phyloP scores from a whole-genome alignment of 1,140 invertebrate genomes.

The Halesus radiatus region DNA sequence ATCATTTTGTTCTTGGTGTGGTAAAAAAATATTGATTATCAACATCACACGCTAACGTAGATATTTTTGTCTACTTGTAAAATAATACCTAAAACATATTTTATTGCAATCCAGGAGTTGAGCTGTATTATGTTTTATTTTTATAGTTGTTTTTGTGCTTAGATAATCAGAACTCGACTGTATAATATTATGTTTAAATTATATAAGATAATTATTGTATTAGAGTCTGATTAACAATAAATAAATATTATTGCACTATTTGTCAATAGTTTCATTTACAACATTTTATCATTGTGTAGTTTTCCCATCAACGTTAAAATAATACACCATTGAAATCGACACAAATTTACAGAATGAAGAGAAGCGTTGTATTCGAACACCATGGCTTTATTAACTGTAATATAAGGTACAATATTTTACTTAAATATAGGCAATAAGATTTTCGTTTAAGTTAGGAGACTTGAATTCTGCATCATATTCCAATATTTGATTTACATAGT shows the following conservation, averaged over 20 bases:
- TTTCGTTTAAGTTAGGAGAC: slow-evolving; percentile 18
- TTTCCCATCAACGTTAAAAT: neutral
- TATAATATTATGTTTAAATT: too few relatives aligned
- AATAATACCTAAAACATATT: too few relatives aligned
- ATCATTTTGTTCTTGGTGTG: too few relatives aligned
- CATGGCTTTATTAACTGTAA: slow-evolving; percentile 42
- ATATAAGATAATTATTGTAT: slow-evolving; percentile 28
- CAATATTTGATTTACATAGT: slow-evolving; percentile 33
- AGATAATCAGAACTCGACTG: slow-evolving; percentile 16
- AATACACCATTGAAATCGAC: neutral
- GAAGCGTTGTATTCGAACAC: slow-evolving; percentile 6
- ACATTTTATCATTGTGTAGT: too few relatives aligned
- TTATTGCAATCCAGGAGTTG: too few relatives aligned
- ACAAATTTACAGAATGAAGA: neutral
- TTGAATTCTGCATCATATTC: slow-evolving; percentile 28
- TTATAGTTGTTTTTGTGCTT: neutral
- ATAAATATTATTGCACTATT: slow-evolving; percentile 22
- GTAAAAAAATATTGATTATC: too few relatives aligned
- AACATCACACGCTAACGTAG: too few relatives aligned
- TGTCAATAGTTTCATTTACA: neutral
- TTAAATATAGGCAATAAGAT: slow-evolving; percentile 14
- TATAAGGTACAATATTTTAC: slow-evolving; percentile 40
- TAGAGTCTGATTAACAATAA: slow-evolving; percentile 41
- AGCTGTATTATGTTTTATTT: too few relatives aligned
- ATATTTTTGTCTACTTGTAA: too few relatives aligned